Evolutionary conservation across 2,113 vertebrate species (phyloP).

Genomic region (Phylloscopus whistleri): DNA sequence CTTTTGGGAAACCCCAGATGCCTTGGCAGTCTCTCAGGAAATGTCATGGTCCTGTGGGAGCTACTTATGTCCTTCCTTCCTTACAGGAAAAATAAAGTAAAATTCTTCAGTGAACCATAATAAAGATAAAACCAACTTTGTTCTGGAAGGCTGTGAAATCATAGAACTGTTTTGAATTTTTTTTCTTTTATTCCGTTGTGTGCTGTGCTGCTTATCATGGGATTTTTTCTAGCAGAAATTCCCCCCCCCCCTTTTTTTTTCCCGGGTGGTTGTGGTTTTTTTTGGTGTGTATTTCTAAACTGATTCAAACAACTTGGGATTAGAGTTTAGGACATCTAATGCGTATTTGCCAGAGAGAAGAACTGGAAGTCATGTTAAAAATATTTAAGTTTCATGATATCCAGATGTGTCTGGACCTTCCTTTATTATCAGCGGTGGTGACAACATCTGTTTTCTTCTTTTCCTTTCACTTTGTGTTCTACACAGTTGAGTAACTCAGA

Average conservation of each 20-base stretch:
- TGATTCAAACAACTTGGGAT: not conserved
- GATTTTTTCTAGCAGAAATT: not conserved
- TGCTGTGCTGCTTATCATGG: not conserved
- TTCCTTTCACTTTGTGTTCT: not conserved
- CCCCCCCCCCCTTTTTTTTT: rapidly evolving
- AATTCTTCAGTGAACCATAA: not conserved
- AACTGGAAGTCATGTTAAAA: not conserved
- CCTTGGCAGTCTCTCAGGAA: not conserved
- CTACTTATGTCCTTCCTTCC: not conserved
- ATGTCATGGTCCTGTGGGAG: not conserved
- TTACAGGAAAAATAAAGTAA: not conserved
- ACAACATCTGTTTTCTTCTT: not conserved
- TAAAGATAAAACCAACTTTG: not conserved
- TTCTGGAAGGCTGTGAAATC: not conserved
- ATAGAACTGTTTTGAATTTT: not conserved
- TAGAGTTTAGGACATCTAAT: not conserved
- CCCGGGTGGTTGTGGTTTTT: not conserved
- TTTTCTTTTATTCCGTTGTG: not conserved
- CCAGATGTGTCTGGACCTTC: not conserved
- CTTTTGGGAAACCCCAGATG: not conserved
- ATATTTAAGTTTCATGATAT: not conserved
- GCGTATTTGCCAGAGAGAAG: not conserved
- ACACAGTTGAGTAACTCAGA: not conserved
- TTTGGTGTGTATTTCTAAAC: not conserved
- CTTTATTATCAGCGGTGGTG: not conserved